Conservation (phyloP, 2,888 invertebrate species). For the Drosophila acutilabella region DNA sequence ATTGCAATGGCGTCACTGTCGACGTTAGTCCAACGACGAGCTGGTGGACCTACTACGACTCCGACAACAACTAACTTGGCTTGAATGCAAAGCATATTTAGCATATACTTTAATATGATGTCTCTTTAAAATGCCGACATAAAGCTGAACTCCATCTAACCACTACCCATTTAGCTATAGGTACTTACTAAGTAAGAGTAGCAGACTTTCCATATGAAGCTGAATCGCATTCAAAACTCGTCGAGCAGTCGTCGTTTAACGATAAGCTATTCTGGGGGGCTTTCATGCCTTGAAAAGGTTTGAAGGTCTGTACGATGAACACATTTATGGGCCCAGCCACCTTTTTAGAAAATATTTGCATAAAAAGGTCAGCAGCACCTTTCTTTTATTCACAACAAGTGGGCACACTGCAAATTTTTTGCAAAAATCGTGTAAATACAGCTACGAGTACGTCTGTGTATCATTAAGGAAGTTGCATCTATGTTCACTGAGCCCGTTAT, state of each 20-base stretch:
- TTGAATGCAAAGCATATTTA: constrained; percentile 37
- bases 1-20: constrained; percentile 74
- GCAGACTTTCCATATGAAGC: constrained; percentile 14
- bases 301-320: constrained; percentile 19
- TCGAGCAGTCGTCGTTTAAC: constrained; percentile 20
- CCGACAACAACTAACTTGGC: constrained; percentile 13
- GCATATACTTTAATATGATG: constrained; percentile 42
- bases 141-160: constrained; percentile 21
- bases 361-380: constrained; percentile 84
- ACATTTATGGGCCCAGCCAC: constrained; percentile 54
- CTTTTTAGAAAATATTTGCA: constrained; percentile 82
- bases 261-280: constrained; percentile 48
- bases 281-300: not conserved
- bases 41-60: constrained; percentile 16
- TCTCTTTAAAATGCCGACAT: constrained; percentile 44
- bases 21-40: constrained; percentile 48
- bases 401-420: constrained; percentile 25
- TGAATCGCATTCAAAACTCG: not conserved
- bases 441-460: constrained; percentile 10
- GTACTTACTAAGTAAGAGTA: constrained; percentile 10
- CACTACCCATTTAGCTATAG: constrained; percentile 15
- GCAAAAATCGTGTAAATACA: constrained; percentile 1
- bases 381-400: constrained; percentile 33
- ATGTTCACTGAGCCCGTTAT: constrained; percentile 34
- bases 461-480: constrained; percentile 42